A percentile compares a stretch with the other conserved stretches of the same genome.
phyloP scores from a whole-genome alignment of 1,140 invertebrate species.

The Micrasema longulum region DNA sequence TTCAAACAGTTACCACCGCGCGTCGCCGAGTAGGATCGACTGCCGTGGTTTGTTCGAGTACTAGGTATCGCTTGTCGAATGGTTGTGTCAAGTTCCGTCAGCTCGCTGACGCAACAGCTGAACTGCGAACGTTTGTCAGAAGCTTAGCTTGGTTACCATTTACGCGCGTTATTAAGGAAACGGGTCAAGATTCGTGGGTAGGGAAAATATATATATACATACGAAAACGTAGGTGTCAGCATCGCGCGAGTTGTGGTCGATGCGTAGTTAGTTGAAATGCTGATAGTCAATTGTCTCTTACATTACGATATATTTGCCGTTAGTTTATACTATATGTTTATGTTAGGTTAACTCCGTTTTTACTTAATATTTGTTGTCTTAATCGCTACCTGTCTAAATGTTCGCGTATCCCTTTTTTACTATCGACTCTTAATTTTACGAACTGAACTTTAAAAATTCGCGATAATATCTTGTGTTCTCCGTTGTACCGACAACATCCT shows the following conservation, averaged over 20 bases:
- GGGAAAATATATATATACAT: constrained; percentile 28
- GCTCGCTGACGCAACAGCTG: constrained; percentile 9
- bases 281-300: constrained; percentile 55
- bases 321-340: constrained; percentile 49
- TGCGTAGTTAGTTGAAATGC: constrained; percentile 52
- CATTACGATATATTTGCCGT: constrained; percentile 47
- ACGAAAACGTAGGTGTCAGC: not conserved
- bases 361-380: constrained; percentile 47
- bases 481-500: constrained; percentile 32
- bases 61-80: not conserved
- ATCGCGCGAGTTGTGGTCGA: constrained; percentile 21
- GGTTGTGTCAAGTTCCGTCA: constrained; percentile 13
- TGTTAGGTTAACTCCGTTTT: constrained; percentile 38
- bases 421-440: constrained; percentile 1
- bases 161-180: constrained; percentile 40
- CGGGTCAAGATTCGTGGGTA: constrained; percentile 40
- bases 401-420: constrained; percentile 24
- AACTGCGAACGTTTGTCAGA: not conserved
- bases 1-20: not conserved
- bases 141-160: constrained; percentile 50
- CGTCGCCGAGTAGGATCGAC: not conserved
- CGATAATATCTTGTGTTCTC: not conserved
- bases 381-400: constrained; percentile 39
- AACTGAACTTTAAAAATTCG: too few species aligned
- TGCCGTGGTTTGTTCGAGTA: not conserved